A percentile compares a stretch with the other conserved stretches of the same genome.
Conservation (phyloP, 2,797 vertebrate genomes). For the Martes flavigula region DNA sequence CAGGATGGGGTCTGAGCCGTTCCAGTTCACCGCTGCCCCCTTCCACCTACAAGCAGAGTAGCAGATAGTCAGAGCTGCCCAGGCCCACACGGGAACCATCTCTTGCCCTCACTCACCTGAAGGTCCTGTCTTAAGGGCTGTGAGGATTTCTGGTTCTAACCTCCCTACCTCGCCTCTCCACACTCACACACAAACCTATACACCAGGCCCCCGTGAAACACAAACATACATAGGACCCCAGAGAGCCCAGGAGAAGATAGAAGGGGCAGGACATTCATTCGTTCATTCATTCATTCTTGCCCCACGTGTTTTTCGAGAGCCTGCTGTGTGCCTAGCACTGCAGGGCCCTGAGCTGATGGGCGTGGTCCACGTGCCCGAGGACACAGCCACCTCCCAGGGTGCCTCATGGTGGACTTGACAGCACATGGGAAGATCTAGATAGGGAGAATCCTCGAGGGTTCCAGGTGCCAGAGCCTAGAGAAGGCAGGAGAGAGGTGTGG, state of each 20-base stretch:
- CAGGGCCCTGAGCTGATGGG: neutral
- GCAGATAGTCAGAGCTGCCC: neutral
- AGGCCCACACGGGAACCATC: neutral
- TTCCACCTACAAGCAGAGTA: constrained; percentile 89
- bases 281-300: neutral
- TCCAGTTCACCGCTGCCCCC: constrained; percentile 93
- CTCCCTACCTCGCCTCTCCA: neutral
- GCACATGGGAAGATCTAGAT: neutral
- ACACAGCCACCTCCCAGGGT: neutral
- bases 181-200: neutral
- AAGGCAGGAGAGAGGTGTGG: rapidly evolving
- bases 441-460: neutral
- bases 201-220: neutral
- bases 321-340: neutral
- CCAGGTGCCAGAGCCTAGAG: neutral
- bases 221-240: neutral
- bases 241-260: neutral
- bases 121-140: neutral
- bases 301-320: too few relatives aligned
- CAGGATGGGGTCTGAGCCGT: constrained; percentile 95
- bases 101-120: neutral
- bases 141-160: neutral
- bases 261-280: neutral
- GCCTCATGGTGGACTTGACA: neutral
- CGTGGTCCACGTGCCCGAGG: neutral